Percentiles rank a stretch among this genome's conserved stretches.
Conservation (phyloP, 2,797 vertebrate species). For the Chanos chanos region DNA sequence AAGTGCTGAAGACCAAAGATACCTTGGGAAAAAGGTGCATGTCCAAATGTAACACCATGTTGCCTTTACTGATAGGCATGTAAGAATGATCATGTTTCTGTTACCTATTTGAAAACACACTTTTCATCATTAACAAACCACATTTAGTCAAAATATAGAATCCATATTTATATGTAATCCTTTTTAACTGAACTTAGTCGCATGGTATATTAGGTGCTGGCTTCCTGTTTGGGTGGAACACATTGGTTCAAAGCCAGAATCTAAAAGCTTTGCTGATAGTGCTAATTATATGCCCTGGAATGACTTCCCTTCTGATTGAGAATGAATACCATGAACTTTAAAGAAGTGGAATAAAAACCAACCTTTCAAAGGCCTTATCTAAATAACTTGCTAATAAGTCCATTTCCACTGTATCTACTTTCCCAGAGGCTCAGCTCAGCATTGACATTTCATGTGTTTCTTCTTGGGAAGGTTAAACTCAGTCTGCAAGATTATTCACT, state of each 20-base stretch:
- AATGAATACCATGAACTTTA: constrained; percentile 18
- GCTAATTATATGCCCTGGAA: constrained; percentile 32
- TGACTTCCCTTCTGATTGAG: constrained; percentile 20
- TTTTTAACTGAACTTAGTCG: constrained; percentile 16
- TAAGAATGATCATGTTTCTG: too few species aligned
- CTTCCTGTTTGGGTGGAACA: constrained; percentile 3
- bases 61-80: too few species aligned
- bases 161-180: neutral
- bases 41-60: too few species aligned
- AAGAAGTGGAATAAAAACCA: constrained; percentile 25
- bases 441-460: constrained; percentile 11
- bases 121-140: too few species aligned
- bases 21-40: too few species aligned
- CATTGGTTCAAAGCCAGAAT: neutral
- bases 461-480: constrained; percentile 15
- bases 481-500: constrained; percentile 21
- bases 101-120: too few species aligned
- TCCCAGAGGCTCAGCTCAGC: constrained; percentile 2
- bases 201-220: too few species aligned
- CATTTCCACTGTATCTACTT: constrained; percentile 12
- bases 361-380: constrained; percentile 32
- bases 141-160: too few species aligned
- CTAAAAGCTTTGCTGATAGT: constrained; percentile 1
- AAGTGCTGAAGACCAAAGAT: too few species aligned
- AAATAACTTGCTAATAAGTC: constrained; percentile 23